Percentiles rank a stretch among this genome's conserved stretches.
Evolutionary conservation across 2,797 vertebrate genomes (phyloP).

Genomic region (Anguilla marmorata): DNA sequence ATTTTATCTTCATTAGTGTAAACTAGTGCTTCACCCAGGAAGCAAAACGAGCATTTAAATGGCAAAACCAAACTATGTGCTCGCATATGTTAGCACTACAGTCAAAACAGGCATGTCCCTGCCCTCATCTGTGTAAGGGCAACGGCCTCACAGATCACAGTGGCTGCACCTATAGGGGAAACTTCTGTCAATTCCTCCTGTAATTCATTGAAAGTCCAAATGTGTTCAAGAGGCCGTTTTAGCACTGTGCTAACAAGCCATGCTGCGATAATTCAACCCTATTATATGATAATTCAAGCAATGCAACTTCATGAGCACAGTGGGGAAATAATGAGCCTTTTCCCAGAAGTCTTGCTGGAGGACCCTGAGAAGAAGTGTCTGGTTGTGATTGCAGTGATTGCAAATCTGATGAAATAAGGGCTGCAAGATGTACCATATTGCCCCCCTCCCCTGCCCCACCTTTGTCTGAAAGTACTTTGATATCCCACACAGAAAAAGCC

Average conservation of each 20-base stretch:
- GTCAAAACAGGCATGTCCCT: not conserved
- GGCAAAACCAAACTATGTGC: not conserved
- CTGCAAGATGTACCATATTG: not conserved
- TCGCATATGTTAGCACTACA: not conserved
- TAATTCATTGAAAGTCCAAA: not conserved
- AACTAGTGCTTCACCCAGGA: too few species aligned
- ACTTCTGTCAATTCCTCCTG: not conserved
- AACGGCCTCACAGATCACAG: not conserved
- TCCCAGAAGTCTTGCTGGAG: not conserved
- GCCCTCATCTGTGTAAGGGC: not conserved
- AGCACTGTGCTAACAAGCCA: not conserved
- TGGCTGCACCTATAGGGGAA: not conserved
- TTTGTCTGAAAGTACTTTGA: slow-evolving; percentile 10
- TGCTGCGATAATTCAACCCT: not conserved
- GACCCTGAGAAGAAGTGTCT: not conserved
- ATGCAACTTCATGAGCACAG: not conserved
- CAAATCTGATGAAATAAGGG: not conserved
- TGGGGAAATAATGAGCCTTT: not conserved
- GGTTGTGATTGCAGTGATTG: not conserved
- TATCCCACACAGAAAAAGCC: not conserved
- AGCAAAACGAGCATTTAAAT: too few species aligned
- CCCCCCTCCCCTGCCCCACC: not conserved
- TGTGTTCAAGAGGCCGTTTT: not conserved
- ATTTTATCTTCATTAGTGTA: too few species aligned
- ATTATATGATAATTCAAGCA: not conserved